A percentile compares a stretch with the other conserved stretches of the same genome.
These are phyloP conservation scores for Murina feae DNA, from an alignment of 2,113 vertebrate species.

Conservation along the genomic window DNA sequence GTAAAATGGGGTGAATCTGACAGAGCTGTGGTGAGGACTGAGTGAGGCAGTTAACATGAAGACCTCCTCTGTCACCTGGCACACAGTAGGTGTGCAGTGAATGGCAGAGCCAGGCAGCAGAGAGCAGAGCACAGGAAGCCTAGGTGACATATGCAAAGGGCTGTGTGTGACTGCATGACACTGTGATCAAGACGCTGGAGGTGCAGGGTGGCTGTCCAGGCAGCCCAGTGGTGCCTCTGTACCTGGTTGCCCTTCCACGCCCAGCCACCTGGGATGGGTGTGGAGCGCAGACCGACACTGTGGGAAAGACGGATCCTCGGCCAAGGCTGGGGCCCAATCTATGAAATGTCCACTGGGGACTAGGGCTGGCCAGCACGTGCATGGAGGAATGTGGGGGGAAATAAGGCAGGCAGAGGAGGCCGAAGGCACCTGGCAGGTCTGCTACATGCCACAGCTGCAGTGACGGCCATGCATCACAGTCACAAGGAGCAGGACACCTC, in stretches of 20 bases:
- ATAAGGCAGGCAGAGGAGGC: neutral
- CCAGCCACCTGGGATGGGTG: neutral
- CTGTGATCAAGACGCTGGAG: neutral
- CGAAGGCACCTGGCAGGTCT: neutral
- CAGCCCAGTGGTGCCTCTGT: neutral
- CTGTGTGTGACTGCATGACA: rapidly evolving
- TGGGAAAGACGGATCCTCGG: neutral
- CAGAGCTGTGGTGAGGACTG: neutral
- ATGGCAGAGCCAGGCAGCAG: neutral
- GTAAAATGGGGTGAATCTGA: neutral
- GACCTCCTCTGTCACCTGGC: neutral
- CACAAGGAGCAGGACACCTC: neutral
- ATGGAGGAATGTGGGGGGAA: neutral
- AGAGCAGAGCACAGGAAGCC: neutral
- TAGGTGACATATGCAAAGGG: neutral
- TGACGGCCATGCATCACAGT: no score
- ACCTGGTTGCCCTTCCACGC: neutral
- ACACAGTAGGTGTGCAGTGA: neutral
- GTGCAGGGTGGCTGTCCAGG: neutral
- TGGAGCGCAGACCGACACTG: neutral
- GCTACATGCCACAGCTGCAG: neutral
- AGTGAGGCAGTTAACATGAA: neutral
- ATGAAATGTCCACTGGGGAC: neutral
- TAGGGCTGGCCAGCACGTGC: neutral
- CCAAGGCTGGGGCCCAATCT: neutral